phyloP scores from a whole-genome alignment of 2,797 vertebrate species.

The Chiloscyllium punctatum region DNA sequence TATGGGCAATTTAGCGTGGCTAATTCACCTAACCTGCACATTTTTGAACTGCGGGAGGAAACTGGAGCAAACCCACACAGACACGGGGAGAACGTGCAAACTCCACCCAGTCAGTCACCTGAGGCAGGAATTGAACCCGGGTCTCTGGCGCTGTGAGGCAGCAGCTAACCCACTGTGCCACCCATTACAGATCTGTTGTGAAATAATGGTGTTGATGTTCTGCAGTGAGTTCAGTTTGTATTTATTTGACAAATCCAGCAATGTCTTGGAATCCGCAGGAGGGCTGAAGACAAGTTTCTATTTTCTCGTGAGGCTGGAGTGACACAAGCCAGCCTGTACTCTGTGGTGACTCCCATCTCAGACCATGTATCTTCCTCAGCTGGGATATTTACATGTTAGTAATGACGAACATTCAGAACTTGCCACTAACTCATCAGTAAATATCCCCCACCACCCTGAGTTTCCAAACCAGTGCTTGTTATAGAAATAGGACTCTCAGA shows the following conservation, averaged over 20 bases:
- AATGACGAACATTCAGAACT: background rate
- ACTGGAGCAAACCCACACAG: too few relatives aligned
- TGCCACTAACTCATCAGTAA: background rate
- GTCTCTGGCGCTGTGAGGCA: too few relatives aligned
- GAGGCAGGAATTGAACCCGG: too few relatives aligned
- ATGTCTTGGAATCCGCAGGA: background rate
- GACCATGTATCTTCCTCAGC: background rate
- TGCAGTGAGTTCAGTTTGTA: background rate
- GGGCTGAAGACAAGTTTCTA: background rate
- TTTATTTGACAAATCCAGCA: background rate
- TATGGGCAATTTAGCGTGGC: too few relatives aligned
- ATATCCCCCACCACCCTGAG: background rate
- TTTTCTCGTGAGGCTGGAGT: background rate
- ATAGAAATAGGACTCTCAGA: background rate
- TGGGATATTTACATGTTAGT: background rate
- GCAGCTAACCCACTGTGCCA: too few relatives aligned
- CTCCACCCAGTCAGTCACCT: too few relatives aligned
- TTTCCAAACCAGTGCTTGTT: background rate
- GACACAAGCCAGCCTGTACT: background rate
- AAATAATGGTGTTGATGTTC: background rate
- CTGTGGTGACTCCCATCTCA: background rate
- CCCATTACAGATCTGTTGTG: background rate
- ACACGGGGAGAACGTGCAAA: too few relatives aligned
- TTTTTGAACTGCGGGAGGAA: too few relatives aligned
- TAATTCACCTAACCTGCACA: too few relatives aligned